phyloP scores from a whole-genome alignment of 2,888 invertebrate genomes.

The Callyntrura sp. region DNA sequence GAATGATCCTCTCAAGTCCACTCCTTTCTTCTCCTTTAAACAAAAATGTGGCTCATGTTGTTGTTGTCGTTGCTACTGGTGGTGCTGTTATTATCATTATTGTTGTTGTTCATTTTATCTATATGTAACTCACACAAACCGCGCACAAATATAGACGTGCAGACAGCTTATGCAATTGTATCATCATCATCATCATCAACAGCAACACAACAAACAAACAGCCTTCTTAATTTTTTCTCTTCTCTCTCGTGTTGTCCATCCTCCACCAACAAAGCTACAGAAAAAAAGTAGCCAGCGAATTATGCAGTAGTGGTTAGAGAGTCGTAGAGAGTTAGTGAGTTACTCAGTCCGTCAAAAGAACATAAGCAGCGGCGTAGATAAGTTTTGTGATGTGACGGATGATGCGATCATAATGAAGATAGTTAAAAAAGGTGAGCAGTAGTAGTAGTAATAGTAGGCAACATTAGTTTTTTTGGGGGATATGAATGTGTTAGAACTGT shows the following conservation, averaged over 20 bases:
- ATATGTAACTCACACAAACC: too few relatives aligned
- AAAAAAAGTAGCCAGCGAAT: slow-evolving; percentile 7
- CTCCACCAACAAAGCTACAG: background rate
- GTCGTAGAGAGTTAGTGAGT: background rate
- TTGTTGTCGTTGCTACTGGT: too few relatives aligned
- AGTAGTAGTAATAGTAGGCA: background rate
- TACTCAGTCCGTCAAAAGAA: background rate
- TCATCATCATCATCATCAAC: too few relatives aligned
- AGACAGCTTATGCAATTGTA: background rate
- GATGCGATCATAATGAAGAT: slow-evolving; percentile 42
- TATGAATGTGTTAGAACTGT: background rate
- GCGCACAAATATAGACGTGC: slow-evolving; percentile 31
- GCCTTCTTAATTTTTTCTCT: background rate
- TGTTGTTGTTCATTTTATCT: slow-evolving; percentile 27
- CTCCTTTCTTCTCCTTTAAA: background rate
- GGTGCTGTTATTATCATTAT: background rate
- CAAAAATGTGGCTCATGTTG: too few relatives aligned
- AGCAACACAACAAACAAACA: background rate
- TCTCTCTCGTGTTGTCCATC: background rate
- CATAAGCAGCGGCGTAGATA: too few relatives aligned
- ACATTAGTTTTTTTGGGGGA: slow-evolving; percentile 4
- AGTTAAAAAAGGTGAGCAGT: background rate
- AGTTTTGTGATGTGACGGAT: slow-evolving; percentile 35
- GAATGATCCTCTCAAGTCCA: slow-evolving; percentile 26
- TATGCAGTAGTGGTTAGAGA: background rate